Conservation (phyloP, 2,113 vertebrate genomes). For the Pholis gunnellus region DNA sequence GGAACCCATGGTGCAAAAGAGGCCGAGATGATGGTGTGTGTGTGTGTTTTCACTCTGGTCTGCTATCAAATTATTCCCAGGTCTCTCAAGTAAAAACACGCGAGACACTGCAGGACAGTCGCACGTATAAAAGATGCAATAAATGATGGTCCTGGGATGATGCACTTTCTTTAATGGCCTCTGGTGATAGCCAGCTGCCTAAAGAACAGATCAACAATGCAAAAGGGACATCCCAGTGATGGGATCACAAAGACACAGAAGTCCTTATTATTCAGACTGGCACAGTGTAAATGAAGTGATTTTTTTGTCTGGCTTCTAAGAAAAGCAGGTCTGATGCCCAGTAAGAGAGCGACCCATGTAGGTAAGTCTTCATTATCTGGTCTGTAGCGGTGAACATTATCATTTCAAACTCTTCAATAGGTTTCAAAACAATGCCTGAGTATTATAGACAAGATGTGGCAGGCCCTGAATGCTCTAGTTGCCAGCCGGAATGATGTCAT, state of each 20-base stretch:
- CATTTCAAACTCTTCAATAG: constrained; percentile 18
- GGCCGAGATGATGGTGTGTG: neutral
- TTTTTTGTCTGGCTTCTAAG: constrained; percentile 26
- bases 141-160: neutral
- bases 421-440: constrained; percentile 30
- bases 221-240: constrained; percentile 30
- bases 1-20: neutral
- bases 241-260: constrained; percentile 34
- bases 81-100: neutral
- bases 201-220: constrained; percentile 28
- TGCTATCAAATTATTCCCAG: constrained; percentile 24
- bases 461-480: constrained; percentile 18
- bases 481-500: constrained; percentile 47
- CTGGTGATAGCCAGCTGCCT: neutral
- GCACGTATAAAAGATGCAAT: neutral
- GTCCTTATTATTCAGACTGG: constrained; percentile 47
- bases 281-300: constrained; percentile 44
- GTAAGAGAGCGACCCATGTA: constrained; percentile 11
- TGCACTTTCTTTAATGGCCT: constrained; percentile 12
- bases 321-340: constrained; percentile 34
- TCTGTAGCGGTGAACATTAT: constrained; percentile 2
- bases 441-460: constrained; percentile 32
- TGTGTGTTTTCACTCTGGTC: constrained; percentile 7
- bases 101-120: neutral
- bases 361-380: constrained; percentile 27